Percentiles rank a stretch among this genome's conserved stretches.
Evolutionary conservation across 1,140 invertebrate species (phyloP).

Genomic region (Neocloeon triangulifer): DNA sequence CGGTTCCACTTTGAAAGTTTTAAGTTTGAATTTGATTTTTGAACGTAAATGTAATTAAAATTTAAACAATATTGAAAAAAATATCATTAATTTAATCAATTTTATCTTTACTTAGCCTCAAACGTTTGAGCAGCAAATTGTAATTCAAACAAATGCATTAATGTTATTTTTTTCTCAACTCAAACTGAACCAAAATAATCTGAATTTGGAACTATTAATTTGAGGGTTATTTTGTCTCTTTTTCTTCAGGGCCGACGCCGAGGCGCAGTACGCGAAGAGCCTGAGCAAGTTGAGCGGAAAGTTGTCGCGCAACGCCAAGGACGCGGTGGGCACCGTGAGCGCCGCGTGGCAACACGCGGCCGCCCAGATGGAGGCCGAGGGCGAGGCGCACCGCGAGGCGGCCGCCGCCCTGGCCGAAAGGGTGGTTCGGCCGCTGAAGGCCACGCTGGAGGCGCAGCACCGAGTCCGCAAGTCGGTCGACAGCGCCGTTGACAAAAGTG

Average conservation of each 20-base stretch:
- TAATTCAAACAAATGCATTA: too few species aligned
- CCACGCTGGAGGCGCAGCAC: constrained; percentile 41
- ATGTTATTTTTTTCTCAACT: too few species aligned
- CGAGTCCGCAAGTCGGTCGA: constrained; percentile 52
- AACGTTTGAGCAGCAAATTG: too few species aligned
- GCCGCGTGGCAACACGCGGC: constrained; percentile 78
- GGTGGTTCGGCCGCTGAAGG: constrained; percentile 67
- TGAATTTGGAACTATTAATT: too few species aligned
- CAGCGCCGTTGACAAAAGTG: constrained; percentile 63
- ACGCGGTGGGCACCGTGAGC: constrained; percentile 56
- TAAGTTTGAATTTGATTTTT: too few species aligned
- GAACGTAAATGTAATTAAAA: too few species aligned
- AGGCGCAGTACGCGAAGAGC: constrained; percentile 72
- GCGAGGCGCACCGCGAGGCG: constrained; percentile 55
- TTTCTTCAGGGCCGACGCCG: constrained; percentile 57
- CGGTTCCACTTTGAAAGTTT: too few species aligned
- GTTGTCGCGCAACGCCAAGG: constrained; percentile 49
- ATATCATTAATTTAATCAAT: too few species aligned
- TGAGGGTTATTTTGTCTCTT: too few species aligned
- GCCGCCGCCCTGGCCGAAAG: constrained; percentile 49
- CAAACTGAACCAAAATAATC: too few species aligned
- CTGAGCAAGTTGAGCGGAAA: constrained; percentile 68
- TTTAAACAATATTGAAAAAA: too few species aligned
- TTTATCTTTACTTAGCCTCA: too few species aligned
- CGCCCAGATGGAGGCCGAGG: constrained; percentile 71